Evolutionary conservation across 2,113 vertebrate species (phyloP).

Genomic region (Brachyistius frenatus): DNA sequence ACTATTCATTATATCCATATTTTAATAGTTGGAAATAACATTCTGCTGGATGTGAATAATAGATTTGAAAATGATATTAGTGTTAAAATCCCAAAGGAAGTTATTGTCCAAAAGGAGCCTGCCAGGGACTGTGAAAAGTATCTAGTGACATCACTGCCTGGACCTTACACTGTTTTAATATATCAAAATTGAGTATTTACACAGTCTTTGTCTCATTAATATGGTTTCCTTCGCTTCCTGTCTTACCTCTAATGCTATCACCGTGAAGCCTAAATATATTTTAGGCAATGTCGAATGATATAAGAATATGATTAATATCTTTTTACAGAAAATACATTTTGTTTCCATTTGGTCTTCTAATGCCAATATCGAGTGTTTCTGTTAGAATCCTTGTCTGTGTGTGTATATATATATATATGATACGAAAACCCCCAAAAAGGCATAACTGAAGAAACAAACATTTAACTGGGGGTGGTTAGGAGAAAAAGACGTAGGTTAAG

Average conservation of each 20-base stretch:
- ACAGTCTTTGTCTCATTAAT: constrained; percentile 28
- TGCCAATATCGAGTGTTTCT: constrained; percentile 18
- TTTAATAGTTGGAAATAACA: constrained; percentile 8
- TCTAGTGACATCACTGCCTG: constrained; percentile 44
- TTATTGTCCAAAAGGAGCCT: constrained; percentile 14
- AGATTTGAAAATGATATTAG: constrained; percentile 28
- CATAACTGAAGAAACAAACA: constrained; percentile 50
- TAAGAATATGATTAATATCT: constrained; percentile 16
- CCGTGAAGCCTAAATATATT: not conserved
- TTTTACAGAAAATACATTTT: constrained; percentile 45
- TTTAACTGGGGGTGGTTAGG: constrained; percentile 4
- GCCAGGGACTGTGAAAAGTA: constrained; percentile 43
- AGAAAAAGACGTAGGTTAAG: constrained; percentile 22
- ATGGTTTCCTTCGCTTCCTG: constrained; percentile 44
- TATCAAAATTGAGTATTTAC: constrained; percentile 41
- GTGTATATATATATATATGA: not conserved
- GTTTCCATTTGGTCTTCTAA: constrained; percentile 8
- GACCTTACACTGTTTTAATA: constrained; percentile 37
- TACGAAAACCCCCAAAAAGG: constrained; percentile 31
- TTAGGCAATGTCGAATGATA: constrained; percentile 7
- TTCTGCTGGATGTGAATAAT: constrained; percentile 20
- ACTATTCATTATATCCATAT: constrained; percentile 1
- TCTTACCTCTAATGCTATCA: constrained; percentile 6
- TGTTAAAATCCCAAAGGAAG: constrained; percentile 36
- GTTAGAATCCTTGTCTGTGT: constrained; percentile 15